These are phyloP conservation scores for Centroberyx gerrardi DNA, from an alignment of 2,797 vertebrate species.

Conservation along the genomic window DNA sequence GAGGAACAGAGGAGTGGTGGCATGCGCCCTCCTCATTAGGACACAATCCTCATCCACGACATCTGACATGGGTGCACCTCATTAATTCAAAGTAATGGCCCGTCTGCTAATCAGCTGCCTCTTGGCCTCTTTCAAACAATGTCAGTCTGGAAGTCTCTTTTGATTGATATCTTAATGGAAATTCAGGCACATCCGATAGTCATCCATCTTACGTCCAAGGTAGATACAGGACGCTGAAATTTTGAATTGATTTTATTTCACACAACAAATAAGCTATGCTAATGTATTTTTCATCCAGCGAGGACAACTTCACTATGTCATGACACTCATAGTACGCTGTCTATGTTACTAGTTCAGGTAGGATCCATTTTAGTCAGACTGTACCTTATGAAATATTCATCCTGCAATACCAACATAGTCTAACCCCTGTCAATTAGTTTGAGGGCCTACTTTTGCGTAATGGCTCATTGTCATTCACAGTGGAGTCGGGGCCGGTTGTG, in stretches of 20 bases:
- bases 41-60: neutral
- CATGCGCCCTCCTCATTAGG: too few relatives aligned
- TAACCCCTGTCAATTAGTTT: neutral
- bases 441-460: neutral
- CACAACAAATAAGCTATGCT: neutral
- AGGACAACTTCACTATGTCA: too few relatives aligned
- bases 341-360: neutral
- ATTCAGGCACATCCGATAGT: neutral
- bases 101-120: neutral
- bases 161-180: slow-evolving; percentile 24
- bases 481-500: neutral
- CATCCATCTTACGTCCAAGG: slow-evolving; percentile 30
- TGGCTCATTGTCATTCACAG: neutral
- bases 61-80: too few relatives aligned
- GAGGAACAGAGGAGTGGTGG: too few relatives aligned
- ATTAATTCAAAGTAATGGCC: neutral
- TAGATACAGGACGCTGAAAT: slow-evolving; percentile 9
- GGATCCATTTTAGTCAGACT: neutral
- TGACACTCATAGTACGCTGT: neutral
- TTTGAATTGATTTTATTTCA: slow-evolving; percentile 20
- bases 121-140: neutral
- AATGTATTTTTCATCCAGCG: neutral
- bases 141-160: neutral
- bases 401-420: neutral
- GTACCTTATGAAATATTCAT: neutral